These are phyloP conservation scores for Drosophila mojavensis DNA, from an alignment of 1,140 invertebrate genomes.

Conservation along the genomic window DNA sequence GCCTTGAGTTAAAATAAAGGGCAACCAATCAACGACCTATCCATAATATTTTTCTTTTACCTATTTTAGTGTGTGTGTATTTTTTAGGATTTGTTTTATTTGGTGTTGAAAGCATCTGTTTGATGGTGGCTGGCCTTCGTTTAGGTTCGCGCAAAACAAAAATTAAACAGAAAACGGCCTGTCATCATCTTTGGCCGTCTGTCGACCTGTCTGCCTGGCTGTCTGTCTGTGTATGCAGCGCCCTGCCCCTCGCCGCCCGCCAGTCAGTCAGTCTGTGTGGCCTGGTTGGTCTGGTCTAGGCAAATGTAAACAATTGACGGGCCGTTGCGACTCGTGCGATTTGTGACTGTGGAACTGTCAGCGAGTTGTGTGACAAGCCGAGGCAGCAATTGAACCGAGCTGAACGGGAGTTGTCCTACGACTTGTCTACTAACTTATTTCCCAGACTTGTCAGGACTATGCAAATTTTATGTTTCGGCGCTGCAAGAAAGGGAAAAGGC, in stretches of 20 bases:
- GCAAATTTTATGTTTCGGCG: constrained; percentile 63
- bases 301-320: constrained; percentile 76
- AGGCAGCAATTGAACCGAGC: constrained; percentile 33
- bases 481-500: background rate
- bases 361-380: constrained; percentile 63
- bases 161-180: constrained; percentile 24
- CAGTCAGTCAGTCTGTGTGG: constrained; percentile 1
- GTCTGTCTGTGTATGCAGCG: background rate
- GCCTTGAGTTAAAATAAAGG: background rate
- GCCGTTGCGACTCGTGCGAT: constrained; percentile 41
- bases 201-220: background rate
- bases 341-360: constrained; percentile 60
- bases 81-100: constrained; percentile 61
- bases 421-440: constrained; percentile 27
- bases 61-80: constrained; percentile 2
- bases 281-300: constrained; percentile 6
- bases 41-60: background rate
- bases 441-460: constrained; percentile 47
- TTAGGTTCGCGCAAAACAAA: constrained; percentile 7
- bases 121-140: background rate
- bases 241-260: background rate
- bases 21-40: background rate
- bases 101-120: constrained; percentile 11
- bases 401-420: constrained; percentile 21
- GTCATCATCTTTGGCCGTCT: constrained; percentile 37